A percentile compares a stretch with the other conserved stretches of the same genome.
These are phyloP conservation scores for Nomada fucata DNA, from an alignment of 2,888 invertebrate species.

Conservation along the genomic window DNA sequence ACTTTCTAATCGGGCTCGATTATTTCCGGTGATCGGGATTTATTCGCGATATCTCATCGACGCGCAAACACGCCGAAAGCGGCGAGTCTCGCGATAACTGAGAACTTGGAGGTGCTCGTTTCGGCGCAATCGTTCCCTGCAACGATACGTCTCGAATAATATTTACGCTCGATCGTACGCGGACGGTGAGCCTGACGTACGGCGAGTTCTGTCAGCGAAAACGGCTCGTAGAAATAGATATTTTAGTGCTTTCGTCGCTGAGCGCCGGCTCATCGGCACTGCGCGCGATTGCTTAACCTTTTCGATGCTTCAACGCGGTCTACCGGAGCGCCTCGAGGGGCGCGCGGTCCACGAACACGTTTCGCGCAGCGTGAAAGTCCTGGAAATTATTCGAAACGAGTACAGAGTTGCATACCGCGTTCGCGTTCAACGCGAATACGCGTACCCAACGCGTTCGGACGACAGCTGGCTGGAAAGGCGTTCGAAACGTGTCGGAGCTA, in stretches of 20 bases:
- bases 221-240: constrained; percentile 42
- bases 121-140: constrained; percentile 38
- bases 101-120: constrained; percentile 46
- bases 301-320: background rate
- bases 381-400: too few relatives aligned
- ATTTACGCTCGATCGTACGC: constrained; percentile 36
- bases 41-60: constrained; percentile 62
- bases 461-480: too few relatives aligned
- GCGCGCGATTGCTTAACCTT: constrained; percentile 31
- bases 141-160: constrained; percentile 49
- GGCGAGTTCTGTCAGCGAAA: constrained; percentile 29
- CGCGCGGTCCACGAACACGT: background rate
- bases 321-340: constrained; percentile 5
- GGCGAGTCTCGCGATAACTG: constrained; percentile 59
- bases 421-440: too few relatives aligned
- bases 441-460: too few relatives aligned
- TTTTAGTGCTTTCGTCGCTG: constrained; percentile 49
- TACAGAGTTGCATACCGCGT: too few relatives aligned
- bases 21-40: constrained; percentile 73
- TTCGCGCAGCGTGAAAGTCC: too few relatives aligned
- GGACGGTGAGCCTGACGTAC: constrained; percentile 57
- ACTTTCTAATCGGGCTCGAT: constrained; percentile 73
- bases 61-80: constrained; percentile 60
- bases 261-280: constrained; percentile 14
- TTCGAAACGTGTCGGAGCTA: too few relatives aligned